phyloP scores from a whole-genome alignment of 1,140 invertebrate species.

The Lamellibrachia luymesi region DNA sequence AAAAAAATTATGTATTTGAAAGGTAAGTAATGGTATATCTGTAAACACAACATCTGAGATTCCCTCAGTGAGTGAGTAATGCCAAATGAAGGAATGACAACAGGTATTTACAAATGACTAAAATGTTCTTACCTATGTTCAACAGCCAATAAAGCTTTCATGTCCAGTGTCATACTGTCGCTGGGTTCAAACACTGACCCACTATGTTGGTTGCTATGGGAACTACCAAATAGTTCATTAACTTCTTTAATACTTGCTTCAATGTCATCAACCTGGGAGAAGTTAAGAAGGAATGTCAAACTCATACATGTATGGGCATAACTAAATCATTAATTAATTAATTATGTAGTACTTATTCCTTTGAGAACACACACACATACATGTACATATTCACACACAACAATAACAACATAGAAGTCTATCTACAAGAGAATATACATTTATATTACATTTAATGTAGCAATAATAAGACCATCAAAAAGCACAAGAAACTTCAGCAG shows the following conservation, averaged over 20 bases:
- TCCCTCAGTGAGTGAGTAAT: neutral
- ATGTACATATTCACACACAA: too few species aligned
- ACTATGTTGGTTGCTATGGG: neutral
- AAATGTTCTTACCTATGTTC: conserved; percentile 42
- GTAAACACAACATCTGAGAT: neutral
- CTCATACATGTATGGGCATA: neutral
- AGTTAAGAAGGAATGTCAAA: conserved; percentile 1
- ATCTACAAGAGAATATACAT: neutral
- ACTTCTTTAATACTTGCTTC: conserved; percentile 72
- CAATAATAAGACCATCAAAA: neutral
- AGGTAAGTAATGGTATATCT: neutral
- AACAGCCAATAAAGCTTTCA: conserved; percentile 40
- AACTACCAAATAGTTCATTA: conserved; percentile 68
- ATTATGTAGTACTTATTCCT: too few species aligned
- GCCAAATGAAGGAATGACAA: neutral
- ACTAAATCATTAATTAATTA: neutral
- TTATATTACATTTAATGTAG: conserved; percentile 3
- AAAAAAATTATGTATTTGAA: conserved; percentile 2
- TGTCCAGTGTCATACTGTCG: conserved; percentile 17
- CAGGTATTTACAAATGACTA: neutral
- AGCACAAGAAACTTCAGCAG: neutral
- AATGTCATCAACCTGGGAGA: conserved; percentile 68
- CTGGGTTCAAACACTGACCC: neutral
- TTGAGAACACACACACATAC: too few species aligned
- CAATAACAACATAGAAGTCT: neutral